Evolutionary conservation across 2,888 invertebrate species (phyloP), one percentile per base, ranked within the genome.

Genomic region (Poecilus cupreus): DNA sequence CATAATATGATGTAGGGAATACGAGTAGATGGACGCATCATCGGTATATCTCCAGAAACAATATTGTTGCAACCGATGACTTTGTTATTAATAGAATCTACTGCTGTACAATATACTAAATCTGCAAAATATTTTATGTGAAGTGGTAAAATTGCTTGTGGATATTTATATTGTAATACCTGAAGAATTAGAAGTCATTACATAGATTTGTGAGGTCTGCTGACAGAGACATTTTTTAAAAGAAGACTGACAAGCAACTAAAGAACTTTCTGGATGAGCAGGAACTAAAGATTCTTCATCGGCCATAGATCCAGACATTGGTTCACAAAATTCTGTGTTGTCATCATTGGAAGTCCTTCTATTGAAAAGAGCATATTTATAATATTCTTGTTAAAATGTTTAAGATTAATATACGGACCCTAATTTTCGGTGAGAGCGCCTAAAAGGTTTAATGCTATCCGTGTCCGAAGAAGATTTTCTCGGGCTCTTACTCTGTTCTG

Each of bases 1-100:
- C 98, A 98, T 22, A 96, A 90, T 16, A 96, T 92, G 87, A 95
- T 92, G 88, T 94, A 97, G 8, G 96, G 96, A 74, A 96, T 93
- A 57, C 94, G 90, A 2, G 92, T 92, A 24, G 95, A 95, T 5
- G 95, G 93, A 18, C 96, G 91, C 43, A 93, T 87, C 87, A 96
- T 89, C 57, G 94, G 90, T 16, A 91, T 91, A 57, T 91, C 90
- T 51, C 89, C 90, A 70, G 89, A 89, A 81, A 92, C 91, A 83
- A 92, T 90, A 88, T 96, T 96, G 84, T 94, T 95, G 88, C 97
- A 97, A 0, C 97, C 96, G 80, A 97, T 93, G 51, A 94, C 90
- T 82, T 93, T 91, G 11, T 93, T 94, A 84, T 94, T 95, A 77
- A 96, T 93, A 80, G 92, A 91, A 88, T 96, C 96, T 39, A 95